A percentile compares a stretch with the other conserved stretches of the same genome.
Conservation (phyloP, 1,140 invertebrate genomes). For the Eciton burchellii region DNA sequence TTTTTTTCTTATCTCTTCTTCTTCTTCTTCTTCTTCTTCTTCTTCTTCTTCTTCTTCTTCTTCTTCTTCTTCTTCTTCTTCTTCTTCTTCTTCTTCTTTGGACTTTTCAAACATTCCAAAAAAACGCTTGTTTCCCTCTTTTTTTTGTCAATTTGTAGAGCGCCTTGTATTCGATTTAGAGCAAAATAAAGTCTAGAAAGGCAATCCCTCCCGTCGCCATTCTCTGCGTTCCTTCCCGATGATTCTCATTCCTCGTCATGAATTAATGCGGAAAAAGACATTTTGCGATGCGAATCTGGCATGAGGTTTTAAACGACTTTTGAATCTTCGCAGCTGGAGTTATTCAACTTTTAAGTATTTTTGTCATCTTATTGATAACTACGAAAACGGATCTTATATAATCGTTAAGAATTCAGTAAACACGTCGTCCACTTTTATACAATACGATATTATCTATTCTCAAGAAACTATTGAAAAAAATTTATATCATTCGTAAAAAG, state of each 20-base stretch:
- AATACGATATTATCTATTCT: neutral
- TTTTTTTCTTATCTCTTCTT: too few species aligned
- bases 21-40: too few species aligned
- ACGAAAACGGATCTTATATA: neutral
- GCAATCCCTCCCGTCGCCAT: constrained; percentile 71
- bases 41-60: too few species aligned
- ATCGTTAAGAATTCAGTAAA: neutral
- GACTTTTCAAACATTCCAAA: constrained; percentile 84
- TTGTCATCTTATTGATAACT: neutral
- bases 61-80: too few species aligned
- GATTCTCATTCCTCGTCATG: constrained; percentile 16
- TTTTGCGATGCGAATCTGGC: neutral
- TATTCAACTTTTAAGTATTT: neutral
- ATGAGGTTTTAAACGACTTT: neutral
- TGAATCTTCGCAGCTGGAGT: neutral
- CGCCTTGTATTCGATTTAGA: constrained; percentile 85
- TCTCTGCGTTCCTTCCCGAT: constrained; percentile 19
- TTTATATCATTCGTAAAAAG: constrained; percentile 5
- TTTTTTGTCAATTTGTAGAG: constrained; percentile 83
- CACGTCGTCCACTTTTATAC: neutral
- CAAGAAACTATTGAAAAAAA: neutral
- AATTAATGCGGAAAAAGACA: neutral
- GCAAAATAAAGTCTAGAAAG: constrained; percentile 86
- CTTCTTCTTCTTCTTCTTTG: too few species aligned
- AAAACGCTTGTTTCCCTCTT: constrained; percentile 82